Evolutionary conservation across 2,888 invertebrate genomes (phyloP).

Genomic region (Abscondita cerata): DNA sequence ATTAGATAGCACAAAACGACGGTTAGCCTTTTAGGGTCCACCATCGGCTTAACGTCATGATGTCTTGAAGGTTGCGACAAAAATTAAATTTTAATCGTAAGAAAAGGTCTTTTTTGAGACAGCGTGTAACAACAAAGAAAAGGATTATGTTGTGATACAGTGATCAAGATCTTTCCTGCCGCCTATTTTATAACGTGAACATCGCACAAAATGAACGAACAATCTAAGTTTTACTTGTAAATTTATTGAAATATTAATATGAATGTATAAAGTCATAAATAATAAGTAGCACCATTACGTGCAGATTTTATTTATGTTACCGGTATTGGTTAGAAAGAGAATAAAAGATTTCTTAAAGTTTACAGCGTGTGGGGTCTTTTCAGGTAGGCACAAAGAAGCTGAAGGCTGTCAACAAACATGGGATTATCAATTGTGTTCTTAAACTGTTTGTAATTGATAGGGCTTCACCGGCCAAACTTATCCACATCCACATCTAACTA

Average conservation of each 20-base stretch:
- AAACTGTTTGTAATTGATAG: conserved; percentile 58
- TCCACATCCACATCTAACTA: conserved; percentile 9
- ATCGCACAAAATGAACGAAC: too few species aligned
- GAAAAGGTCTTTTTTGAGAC: not conserved
- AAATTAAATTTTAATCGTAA: too few species aligned
- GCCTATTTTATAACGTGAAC: too few species aligned
- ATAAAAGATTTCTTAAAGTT: conserved; percentile 21
- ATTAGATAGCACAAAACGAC: too few species aligned
- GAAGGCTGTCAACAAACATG: conserved; percentile 57
- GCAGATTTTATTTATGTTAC: conserved; percentile 16
- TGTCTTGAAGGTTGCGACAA: too few species aligned
- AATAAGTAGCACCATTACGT: conserved; percentile 10
- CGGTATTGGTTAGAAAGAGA: conserved; percentile 15
- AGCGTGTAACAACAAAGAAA: conserved; percentile 1
- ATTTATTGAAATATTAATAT: too few species aligned
- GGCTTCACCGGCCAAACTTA: conserved; percentile 20
- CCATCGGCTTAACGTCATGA: too few species aligned
- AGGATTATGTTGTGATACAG: not conserved
- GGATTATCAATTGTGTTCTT: conserved; percentile 58
- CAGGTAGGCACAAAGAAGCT: conserved; percentile 41
- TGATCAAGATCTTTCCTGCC: not conserved
- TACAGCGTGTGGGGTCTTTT: conserved; percentile 52
- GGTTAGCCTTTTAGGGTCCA: too few species aligned
- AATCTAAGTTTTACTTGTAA: too few species aligned
- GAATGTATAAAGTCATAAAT: too few species aligned